phyloP scores from a whole-genome alignment of 1,140 invertebrate genomes.

The Linepithema humile region DNA sequence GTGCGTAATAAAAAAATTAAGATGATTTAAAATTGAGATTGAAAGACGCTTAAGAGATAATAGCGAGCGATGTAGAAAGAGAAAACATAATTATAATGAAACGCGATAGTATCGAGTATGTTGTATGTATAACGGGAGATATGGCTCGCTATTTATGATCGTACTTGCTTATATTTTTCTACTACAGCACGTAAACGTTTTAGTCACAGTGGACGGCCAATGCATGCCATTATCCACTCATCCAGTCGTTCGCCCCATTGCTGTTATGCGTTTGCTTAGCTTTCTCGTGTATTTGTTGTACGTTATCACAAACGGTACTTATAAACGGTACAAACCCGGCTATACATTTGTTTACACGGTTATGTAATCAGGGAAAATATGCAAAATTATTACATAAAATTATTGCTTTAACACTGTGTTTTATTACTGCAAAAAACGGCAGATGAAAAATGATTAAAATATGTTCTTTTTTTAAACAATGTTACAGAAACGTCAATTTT shows the following conservation, averaged over 20 bases:
- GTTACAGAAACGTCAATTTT: too few species aligned
- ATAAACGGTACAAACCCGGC: background rate
- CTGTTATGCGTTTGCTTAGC: background rate
- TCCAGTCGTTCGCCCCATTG: background rate
- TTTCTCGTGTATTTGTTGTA: background rate
- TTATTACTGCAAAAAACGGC: too few species aligned
- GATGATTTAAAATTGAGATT: background rate
- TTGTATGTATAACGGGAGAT: too few species aligned
- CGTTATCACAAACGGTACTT: background rate
- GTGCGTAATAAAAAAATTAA: too few species aligned
- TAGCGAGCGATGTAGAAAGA: too few species aligned
- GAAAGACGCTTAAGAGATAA: background rate
- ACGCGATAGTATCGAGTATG: too few species aligned
- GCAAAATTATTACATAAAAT: too few species aligned
- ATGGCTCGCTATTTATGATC: background rate
- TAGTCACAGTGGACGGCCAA: background rate
- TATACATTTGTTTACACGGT: slow-evolving; percentile 13
- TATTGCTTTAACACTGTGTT: too few species aligned
- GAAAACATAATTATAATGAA: too few species aligned
- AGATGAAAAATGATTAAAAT: too few species aligned
- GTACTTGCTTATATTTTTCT: background rate
- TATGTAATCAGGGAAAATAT: background rate
- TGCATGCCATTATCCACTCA: background rate
- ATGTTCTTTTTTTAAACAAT: too few species aligned
- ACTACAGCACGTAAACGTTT: background rate